phyloP scores from a whole-genome alignment of 2,113 vertebrate genomes.

The Sporophila hypoxantha region DNA sequence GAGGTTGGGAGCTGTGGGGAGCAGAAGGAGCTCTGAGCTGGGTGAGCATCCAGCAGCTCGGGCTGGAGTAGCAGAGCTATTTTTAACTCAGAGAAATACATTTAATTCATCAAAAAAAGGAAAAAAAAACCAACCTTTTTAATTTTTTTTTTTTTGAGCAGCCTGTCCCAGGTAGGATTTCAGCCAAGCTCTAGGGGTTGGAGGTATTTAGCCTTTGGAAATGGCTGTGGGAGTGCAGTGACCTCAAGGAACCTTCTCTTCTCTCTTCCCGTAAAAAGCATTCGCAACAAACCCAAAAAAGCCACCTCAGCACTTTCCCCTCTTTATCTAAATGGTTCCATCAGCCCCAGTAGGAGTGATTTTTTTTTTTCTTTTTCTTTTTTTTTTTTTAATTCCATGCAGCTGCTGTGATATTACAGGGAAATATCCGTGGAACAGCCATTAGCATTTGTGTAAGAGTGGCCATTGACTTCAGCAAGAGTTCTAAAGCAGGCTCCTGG shows the following conservation, averaged over 20 bases:
- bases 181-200: neutral
- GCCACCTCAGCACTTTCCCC: neutral
- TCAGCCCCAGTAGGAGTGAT: neutral
- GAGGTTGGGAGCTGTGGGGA: neutral
- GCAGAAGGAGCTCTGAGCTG: neutral
- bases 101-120: neutral
- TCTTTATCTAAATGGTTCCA: neutral
- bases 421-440: neutral
- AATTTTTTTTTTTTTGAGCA: neutral
- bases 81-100: neutral
- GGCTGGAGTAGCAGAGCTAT: neutral
- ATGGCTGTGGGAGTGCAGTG: neutral
- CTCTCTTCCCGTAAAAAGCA: neutral
- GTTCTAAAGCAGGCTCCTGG: neutral
- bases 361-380: neutral
- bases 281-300: neutral
- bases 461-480: neutral
- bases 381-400: neutral
- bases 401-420: neutral
- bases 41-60: neutral
- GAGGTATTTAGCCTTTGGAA: neutral
- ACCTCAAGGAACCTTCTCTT: neutral
- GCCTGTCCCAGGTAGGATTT: neutral
- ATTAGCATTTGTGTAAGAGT: neutral
- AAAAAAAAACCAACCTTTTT: neutral